Evolutionary conservation across 2,797 vertebrate genomes (phyloP).

Genomic region (Prunella strophiata): DNA sequence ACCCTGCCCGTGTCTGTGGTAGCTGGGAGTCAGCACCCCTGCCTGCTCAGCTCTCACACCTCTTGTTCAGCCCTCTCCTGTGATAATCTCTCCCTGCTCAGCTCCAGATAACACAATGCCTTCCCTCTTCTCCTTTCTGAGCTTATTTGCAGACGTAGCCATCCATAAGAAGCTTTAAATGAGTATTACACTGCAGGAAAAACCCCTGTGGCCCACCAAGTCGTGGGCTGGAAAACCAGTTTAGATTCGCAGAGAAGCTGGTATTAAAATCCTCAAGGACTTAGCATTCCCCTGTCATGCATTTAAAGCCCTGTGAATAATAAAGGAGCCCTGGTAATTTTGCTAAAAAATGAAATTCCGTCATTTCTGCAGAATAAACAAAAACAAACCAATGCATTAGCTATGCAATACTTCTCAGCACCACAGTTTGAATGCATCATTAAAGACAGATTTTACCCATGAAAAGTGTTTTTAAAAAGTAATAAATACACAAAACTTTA

Average conservation of each 20-base stretch:
- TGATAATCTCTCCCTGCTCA: constrained; percentile 18
- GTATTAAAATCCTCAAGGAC: constrained; percentile 61
- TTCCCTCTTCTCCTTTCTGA: constrained; percentile 36
- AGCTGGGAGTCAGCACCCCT: constrained; percentile 14
- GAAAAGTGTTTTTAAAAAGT: constrained; percentile 54
- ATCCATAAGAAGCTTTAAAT: constrained; percentile 72
- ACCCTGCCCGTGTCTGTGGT: background rate
- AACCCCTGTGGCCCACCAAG: constrained; percentile 62
- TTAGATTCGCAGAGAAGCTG: constrained; percentile 73
- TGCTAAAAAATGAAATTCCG: constrained; percentile 75
- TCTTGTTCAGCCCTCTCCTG: background rate
- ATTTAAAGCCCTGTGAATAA: constrained; percentile 70
- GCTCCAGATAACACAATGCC: constrained; percentile 13
- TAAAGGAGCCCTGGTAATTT: constrained; percentile 68
- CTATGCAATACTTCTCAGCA: constrained; percentile 72
- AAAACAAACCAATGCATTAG: constrained; percentile 80
- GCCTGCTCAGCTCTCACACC: constrained; percentile 28
- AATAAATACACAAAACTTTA: constrained; percentile 61
- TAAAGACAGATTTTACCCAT: constrained; percentile 77
- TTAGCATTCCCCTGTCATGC: constrained; percentile 60
- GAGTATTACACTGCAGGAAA: constrained; percentile 54
- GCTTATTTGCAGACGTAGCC: constrained; percentile 43
- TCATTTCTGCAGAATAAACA: constrained; percentile 82
- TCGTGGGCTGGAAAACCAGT: constrained; percentile 75
- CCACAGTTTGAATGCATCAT: constrained; percentile 59